Base-by-base conservation (phyloP, 2,797 vertebrate genomes). In the Characodon lateralis region DNA sequence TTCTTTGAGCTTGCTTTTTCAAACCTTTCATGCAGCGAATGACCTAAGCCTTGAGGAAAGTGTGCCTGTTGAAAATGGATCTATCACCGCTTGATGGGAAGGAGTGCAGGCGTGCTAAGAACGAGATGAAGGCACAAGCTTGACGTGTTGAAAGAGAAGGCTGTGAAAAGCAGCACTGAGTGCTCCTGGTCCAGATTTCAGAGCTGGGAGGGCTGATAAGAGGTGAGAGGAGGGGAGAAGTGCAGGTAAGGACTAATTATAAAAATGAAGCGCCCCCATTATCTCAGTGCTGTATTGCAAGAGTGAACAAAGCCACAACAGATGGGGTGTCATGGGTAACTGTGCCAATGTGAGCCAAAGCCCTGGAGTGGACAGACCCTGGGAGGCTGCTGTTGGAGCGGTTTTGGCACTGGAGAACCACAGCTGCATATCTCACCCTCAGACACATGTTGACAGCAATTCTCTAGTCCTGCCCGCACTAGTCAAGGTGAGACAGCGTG, bases 401-500 rank as follows among this genome's bases (percentile, higher is more conserved):
- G 78, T 69, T 56, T 81, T 86, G 87, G 87, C 80, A 79, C 66
- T 76, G 51, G 90, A 82, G 80, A 79, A 77, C 83, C 85, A 66
- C 91, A 87, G 92, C 92, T 92, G 92, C 91, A 84, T 83, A 83
- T 89, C 89, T 91, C 80, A 69, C 88, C 90, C 90, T 90, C 89
- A 88, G 91, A 94, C 94, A 92, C 90, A 85, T 92, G 93, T 94
- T 93, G 92, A 94, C 93, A 92, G 86, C 90, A 91, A 90, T 92
- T 89, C 93, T 92, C 88, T 75, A 86, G 89, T 88, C 82, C 87
- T 87, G 88, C 92, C 89, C 88, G 80, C 91, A 92, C 84, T 61
- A 79, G 95, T 96, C 96, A 97, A 98, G 97, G 97, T 97, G 97
- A 97, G 96, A 93, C 93, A 75, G 92, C 68, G 74, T 95, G 92